These are phyloP conservation scores for Antennarius striatus DNA, from an alignment of 2,113 vertebrate species.

Conservation along the genomic window DNA sequence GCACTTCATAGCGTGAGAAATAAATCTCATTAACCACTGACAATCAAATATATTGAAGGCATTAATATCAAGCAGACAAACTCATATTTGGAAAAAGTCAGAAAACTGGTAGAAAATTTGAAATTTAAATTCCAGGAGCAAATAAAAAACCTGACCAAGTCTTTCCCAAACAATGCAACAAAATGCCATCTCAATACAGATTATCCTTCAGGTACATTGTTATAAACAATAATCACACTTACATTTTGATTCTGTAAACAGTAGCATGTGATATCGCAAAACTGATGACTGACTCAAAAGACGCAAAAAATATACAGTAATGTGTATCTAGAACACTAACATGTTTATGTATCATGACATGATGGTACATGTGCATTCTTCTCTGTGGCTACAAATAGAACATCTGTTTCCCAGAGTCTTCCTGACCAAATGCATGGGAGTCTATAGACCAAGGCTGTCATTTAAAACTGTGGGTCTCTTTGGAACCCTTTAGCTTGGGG, in stretches of 20 bases:
- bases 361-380: conserved; percentile 53
- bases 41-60: background rate
- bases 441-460: conserved; percentile 18
- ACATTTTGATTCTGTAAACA: too few relatives aligned
- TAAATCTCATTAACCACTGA: conserved; percentile 1
- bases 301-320: background rate
- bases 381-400: conserved; percentile 52
- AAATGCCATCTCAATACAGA: background rate
- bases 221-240: background rate
- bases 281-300: too few relatives aligned
- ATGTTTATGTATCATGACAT: conserved; percentile 34
- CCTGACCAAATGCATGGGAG: conserved; percentile 36
- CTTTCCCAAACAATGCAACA: background rate
- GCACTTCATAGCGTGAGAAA: conserved; percentile 9
- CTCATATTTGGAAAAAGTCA: background rate
- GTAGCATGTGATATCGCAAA: too few relatives aligned
- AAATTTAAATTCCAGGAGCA: too few relatives aligned
- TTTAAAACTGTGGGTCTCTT: conserved; percentile 29
- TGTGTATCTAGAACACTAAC: background rate
- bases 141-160: background rate
- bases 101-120: background rate
- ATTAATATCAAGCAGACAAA: conserved; percentile 6
- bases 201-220: background rate
- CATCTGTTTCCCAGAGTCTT: conserved; percentile 65
- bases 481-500: conserved; percentile 23